Percentiles rank a stretch among this genome's conserved stretches.
These are phyloP conservation scores for Bostrychus sinensis DNA, from an alignment of 2,113 vertebrate species.

Conservation along the genomic window DNA sequence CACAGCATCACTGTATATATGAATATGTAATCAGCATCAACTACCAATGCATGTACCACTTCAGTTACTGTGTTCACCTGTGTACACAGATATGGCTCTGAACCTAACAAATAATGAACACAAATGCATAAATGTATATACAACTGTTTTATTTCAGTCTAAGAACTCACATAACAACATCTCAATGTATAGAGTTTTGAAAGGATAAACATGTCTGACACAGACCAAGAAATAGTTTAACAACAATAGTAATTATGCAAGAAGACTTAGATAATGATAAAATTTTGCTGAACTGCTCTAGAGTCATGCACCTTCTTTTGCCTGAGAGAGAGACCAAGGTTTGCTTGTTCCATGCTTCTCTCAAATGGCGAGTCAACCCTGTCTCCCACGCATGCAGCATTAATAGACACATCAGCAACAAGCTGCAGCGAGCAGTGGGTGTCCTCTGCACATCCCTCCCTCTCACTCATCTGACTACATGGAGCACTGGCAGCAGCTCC, in stretches of 20 bases:
- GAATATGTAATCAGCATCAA: conserved; percentile 4
- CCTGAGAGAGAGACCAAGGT: conserved; percentile 42
- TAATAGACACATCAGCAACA: conserved; percentile 71
- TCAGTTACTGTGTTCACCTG: conserved; percentile 6
- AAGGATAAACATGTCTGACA: conserved; percentile 6
- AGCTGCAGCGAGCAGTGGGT: conserved; percentile 68
- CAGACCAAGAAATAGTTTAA: conserved; percentile 7
- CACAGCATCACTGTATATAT: conserved; percentile 25
- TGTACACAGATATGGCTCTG: conserved; percentile 17
- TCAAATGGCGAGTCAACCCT: conserved; percentile 60
- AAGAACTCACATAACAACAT: conserved; percentile 7
- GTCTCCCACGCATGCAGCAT: conserved; percentile 76
- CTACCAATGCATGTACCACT: not conserved
- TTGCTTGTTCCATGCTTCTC: conserved; percentile 54
- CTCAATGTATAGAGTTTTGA: conserved; percentile 8
- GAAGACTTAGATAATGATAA: conserved; percentile 19
- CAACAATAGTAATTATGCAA: conserved; percentile 13
- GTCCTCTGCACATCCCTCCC: conserved; percentile 60
- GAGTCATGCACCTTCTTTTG: conserved; percentile 24
- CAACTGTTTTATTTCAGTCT: conserved; percentile 23
- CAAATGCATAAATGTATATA: conserved; percentile 14
- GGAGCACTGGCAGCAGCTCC: conserved; percentile 31
- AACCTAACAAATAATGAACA: conserved; percentile 16
- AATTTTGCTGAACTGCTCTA: conserved; percentile 8
- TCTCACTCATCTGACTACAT: conserved; percentile 50